phyloP scores from a whole-genome alignment of 2,113 vertebrate genomes.

The Tautogolabrus adspersus region DNA sequence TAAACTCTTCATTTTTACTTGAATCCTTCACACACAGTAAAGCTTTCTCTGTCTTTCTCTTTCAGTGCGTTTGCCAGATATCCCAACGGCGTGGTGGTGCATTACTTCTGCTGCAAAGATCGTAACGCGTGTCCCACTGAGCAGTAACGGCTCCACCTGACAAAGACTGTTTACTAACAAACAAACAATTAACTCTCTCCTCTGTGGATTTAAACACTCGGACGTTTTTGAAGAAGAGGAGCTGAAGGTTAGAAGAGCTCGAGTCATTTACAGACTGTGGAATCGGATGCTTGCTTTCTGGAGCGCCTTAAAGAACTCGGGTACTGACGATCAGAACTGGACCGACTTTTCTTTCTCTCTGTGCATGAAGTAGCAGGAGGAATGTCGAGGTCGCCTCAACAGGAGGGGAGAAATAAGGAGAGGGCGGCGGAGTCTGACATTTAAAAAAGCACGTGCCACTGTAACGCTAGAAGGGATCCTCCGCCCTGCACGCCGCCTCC shows the following conservation, averaged over 20 bases:
- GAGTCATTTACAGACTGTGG: not conserved
- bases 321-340: not conserved
- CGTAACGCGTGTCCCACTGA: constrained; percentile 87
- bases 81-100: constrained; percentile 95
- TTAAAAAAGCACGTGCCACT: constrained; percentile 49
- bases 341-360: constrained; percentile 13
- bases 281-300: not conserved
- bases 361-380: constrained; percentile 49
- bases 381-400: constrained; percentile 16
- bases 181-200: not conserved
- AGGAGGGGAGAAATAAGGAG: constrained; percentile 5
- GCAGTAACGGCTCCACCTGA: constrained; percentile 78
- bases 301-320: not conserved
- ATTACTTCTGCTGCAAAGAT: constrained; percentile 99
- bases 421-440: constrained; percentile 21
- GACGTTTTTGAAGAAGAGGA: constrained; percentile 12
- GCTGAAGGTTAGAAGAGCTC: not conserved
- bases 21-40: not conserved
- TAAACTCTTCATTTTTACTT: not conserved
- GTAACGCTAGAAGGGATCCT: constrained; percentile 27
- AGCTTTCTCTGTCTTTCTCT: not conserved
- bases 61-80: constrained; percentile 96
- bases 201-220: constrained; percentile 4
- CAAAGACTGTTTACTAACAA: not conserved
- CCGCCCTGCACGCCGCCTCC: constrained; percentile 2